A percentile compares a stretch with the other conserved stretches of the same genome.
These are phyloP conservation scores for Ricordea florida DNA, from an alignment of 92 coral and sea anemone genomes.

Conservation along the genomic window DNA sequence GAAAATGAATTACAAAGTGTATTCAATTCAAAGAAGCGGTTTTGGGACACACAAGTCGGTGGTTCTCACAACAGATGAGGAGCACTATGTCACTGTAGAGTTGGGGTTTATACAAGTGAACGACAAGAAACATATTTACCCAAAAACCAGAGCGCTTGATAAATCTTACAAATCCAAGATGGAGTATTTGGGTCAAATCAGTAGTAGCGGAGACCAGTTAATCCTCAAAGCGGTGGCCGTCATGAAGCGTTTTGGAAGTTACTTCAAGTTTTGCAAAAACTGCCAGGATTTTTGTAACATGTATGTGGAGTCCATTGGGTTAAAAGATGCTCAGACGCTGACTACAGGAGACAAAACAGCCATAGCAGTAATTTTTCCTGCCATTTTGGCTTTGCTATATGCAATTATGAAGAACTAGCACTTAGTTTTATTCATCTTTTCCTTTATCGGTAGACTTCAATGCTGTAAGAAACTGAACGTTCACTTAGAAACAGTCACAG, in stretches of 20 bases:
- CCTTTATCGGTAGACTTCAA: no score
- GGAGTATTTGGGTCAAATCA: constrained; percentile 30
- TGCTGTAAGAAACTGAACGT: no score
- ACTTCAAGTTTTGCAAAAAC: constrained; percentile 67
- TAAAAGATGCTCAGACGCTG: constrained; percentile 22
- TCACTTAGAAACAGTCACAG: no score
- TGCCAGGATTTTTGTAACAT: constrained; percentile 64
- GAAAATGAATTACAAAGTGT: constrained; percentile 31
- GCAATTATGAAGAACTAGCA: neutral
- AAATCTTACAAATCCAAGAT: constrained; percentile 2
- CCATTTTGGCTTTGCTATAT: neutral
- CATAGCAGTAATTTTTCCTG: constrained; percentile 7
- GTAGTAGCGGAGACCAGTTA: constrained; percentile 8
- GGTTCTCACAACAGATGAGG: constrained; percentile 52
- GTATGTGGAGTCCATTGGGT: constrained; percentile 56
- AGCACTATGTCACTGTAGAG: constrained; percentile 58
- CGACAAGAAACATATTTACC: constrained; percentile 38
- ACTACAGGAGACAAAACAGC: constrained; percentile 36
- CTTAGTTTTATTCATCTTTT: neutral
- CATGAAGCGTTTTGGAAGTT: constrained; percentile 53
- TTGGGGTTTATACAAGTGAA: constrained; percentile 28
- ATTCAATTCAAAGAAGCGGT: constrained; percentile 38
- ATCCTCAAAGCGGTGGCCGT: constrained; percentile 42
- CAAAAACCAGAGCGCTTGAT: constrained; percentile 15
- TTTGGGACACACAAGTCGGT: constrained; percentile 65